phyloP scores from a whole-genome alignment of 2,113 vertebrate genomes.

The Siniperca chuatsi region DNA sequence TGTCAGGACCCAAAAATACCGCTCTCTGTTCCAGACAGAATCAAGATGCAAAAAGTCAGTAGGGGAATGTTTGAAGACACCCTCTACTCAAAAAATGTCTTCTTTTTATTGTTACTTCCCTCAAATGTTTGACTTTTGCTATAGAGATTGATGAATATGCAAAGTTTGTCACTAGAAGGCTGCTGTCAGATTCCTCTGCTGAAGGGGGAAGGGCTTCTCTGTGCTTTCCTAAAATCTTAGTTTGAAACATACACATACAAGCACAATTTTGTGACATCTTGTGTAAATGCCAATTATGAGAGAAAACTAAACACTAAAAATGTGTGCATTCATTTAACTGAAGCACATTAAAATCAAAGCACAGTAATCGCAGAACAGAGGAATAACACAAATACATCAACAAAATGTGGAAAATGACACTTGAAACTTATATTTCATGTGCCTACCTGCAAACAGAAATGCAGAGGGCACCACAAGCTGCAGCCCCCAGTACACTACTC shows the following conservation, averaged over 20 bases:
- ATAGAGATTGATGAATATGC: constrained; percentile 5
- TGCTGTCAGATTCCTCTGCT: background rate
- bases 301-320: background rate
- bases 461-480: constrained; percentile 90
- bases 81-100: constrained; percentile 12
- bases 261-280: background rate
- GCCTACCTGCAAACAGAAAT: constrained; percentile 92
- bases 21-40: constrained; percentile 58
- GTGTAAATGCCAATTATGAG: background rate
- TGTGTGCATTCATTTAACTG: no score
- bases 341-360: background rate
- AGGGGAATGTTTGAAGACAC: constrained; percentile 45
- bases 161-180: background rate
- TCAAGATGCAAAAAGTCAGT: constrained; percentile 60
- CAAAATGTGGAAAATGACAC: background rate
- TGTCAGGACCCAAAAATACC: constrained; percentile 68
- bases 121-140: constrained; percentile 17
- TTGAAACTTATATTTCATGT: background rate
- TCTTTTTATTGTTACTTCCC: constrained; percentile 14
- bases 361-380: background rate
- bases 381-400: background rate
- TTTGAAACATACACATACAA: constrained; percentile 3
- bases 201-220: background rate
- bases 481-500: constrained; percentile 88
- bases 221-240: constrained; percentile 4